A percentile compares a stretch with the other conserved stretches of the same genome.
phyloP scores from a whole-genome alignment of 2,797 vertebrate species.

The Leptodactylus fallax region DNA sequence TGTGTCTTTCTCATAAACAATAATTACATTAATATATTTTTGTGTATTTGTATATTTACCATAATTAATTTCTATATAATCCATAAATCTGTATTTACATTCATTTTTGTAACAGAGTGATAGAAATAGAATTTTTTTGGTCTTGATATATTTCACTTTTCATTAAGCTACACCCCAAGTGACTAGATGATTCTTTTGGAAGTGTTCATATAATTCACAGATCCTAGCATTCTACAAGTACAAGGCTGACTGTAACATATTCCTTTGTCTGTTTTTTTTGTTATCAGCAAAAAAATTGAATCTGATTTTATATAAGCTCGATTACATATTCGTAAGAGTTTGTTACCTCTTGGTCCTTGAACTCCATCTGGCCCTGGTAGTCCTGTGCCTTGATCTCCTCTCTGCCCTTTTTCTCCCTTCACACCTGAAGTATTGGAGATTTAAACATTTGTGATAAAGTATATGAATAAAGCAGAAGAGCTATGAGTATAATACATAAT shows the following conservation, averaged over 20 bases:
- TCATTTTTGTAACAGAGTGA: too few relatives aligned
- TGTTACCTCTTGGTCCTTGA: slow-evolving; percentile 73
- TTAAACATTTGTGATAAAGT: background rate
- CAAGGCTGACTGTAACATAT: too few relatives aligned
- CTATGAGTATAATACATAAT: background rate
- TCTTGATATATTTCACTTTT: too few relatives aligned
- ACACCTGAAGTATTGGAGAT: slow-evolving; percentile 67
- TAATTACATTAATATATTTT: background rate
- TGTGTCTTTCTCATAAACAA: background rate
- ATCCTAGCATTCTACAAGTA: too few relatives aligned
- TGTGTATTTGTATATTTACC: background rate
- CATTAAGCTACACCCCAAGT: too few relatives aligned
- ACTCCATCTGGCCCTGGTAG: slow-evolving; percentile 74
- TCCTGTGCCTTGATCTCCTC: slow-evolving; percentile 71
- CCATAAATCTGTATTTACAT: too few relatives aligned
- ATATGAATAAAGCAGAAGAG: background rate
- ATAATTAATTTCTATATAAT: too few relatives aligned
- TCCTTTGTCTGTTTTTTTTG: too few relatives aligned
- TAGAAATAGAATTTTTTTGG: too few relatives aligned
- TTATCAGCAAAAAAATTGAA: background rate
- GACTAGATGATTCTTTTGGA: too few relatives aligned
- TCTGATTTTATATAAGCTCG: background rate
- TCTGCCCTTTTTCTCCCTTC: slow-evolving; percentile 73
- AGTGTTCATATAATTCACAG: too few relatives aligned
- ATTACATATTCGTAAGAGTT: background rate